phyloP scores from a whole-genome alignment of 2,888 invertebrate genomes.

The Melanchra persicariae region DNA sequence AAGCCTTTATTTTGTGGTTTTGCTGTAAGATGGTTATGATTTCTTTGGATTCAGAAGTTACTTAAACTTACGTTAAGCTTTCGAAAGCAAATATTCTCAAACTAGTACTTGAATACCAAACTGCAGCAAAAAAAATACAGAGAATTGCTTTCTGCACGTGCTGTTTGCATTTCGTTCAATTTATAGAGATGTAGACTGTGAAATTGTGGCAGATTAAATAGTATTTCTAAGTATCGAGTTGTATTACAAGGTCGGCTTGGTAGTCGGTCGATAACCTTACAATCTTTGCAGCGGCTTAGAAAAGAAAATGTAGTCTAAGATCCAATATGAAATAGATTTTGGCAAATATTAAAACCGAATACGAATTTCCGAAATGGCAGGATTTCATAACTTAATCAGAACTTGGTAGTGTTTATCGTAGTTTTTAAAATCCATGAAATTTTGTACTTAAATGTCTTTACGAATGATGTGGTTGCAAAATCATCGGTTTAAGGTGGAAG shows the following conservation, averaged over 20 bases:
- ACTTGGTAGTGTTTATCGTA: slow-evolving; percentile 4
- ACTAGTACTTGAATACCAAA: background rate
- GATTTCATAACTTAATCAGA: background rate
- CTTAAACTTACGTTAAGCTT: too few relatives aligned
- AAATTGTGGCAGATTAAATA: slow-evolving; percentile 49
- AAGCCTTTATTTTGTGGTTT: slow-evolving; percentile 14
- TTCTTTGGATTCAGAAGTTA: slow-evolving; percentile 24
- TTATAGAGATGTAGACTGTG: slow-evolving; percentile 36
- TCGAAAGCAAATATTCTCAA: too few relatives aligned
- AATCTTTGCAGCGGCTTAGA: slow-evolving; percentile 11
- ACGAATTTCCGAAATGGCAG: background rate
- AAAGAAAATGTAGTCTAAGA: slow-evolving; percentile 25
- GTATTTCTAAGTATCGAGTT: slow-evolving; percentile 48
- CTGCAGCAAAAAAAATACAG: background rate
- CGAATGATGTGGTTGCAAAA: too few relatives aligned
- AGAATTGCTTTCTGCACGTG: background rate
- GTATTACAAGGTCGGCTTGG: slow-evolving; percentile 51
- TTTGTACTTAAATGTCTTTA: too few relatives aligned
- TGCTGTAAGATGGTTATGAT: slow-evolving; percentile 20
- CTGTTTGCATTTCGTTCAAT: background rate
- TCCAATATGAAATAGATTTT: slow-evolving; percentile 11
- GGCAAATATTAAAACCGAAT: background rate
- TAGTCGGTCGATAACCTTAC: slow-evolving; percentile 55
- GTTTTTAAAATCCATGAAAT: background rate
- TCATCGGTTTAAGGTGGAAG: too few relatives aligned